These are phyloP conservation scores for Pachyuromys duprasi DNA, from an alignment of 2,797 vertebrate genomes.

Conservation along the genomic window DNA sequence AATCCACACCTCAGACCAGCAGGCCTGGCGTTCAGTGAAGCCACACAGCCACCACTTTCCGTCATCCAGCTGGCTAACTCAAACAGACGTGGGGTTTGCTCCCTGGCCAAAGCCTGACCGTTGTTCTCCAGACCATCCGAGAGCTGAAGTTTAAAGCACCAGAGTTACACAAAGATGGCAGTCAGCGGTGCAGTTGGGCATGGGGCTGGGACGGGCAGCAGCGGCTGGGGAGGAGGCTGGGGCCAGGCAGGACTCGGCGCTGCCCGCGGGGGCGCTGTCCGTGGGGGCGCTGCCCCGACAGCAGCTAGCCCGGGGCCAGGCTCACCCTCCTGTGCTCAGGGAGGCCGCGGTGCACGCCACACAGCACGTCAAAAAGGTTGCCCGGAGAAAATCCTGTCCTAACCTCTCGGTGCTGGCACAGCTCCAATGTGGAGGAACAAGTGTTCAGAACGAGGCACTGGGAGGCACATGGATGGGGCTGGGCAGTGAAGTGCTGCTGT, in stretches of 20 bases:
- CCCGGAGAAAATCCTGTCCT: neutral
- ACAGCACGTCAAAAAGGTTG: neutral
- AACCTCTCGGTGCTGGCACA: neutral
- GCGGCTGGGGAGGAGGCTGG: neutral
- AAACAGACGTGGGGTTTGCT: neutral
- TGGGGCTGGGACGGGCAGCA: neutral
- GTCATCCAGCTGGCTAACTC: neutral
- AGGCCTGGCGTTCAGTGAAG: neutral
- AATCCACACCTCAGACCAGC: neutral
- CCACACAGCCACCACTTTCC: neutral
- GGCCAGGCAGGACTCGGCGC: neutral
- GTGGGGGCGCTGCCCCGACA: neutral
- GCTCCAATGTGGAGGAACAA: neutral
- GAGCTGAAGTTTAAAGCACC: neutral
- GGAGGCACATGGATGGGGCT: fast-evolving
- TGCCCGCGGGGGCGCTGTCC: neutral
- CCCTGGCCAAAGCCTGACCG: neutral
- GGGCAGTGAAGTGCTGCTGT: neutral
- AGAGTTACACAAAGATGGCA: neutral
- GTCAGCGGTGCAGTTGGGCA: no score
- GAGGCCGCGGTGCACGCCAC: neutral
- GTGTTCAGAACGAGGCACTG: neutral
- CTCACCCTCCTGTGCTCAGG: neutral
- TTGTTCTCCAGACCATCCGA: neutral
- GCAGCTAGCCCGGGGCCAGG: neutral